Evolutionary conservation across 2,888 invertebrate genomes (phyloP).

Genomic region (Macaria notata): DNA sequence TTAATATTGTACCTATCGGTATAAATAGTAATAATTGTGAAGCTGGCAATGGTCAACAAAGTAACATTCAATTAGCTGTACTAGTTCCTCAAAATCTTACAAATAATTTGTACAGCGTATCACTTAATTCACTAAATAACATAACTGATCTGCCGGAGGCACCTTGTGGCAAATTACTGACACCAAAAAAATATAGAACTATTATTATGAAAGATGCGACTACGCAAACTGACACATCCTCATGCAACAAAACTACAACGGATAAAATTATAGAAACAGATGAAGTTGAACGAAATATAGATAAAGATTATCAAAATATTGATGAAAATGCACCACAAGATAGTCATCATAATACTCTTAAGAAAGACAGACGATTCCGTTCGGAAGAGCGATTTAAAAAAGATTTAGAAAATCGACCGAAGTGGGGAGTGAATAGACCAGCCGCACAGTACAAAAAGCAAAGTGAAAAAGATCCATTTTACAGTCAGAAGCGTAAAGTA

Average conservation of each 20-base stretch:
- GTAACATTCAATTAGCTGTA: slow-evolving; percentile 83
- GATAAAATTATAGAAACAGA: slow-evolving; percentile 65
- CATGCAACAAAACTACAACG: slow-evolving; percentile 46
- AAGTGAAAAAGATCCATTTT: slow-evolving; percentile 94
- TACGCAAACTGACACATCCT: slow-evolving; percentile 85
- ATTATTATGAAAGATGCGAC: slow-evolving; percentile 82
- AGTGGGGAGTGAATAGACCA: slow-evolving; percentile 90
- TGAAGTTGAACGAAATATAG: slow-evolving; percentile 65
- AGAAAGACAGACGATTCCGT: slow-evolving; percentile 79
- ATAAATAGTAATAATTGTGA: slow-evolving; percentile 65
- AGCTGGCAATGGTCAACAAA: slow-evolving; percentile 64
- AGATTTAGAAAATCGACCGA: slow-evolving; percentile 84
- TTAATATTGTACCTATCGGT: slow-evolving; percentile 72
- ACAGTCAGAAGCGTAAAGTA: slow-evolving; percentile 86
- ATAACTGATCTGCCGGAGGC: slow-evolving; percentile 57
- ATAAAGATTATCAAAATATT: slow-evolving; percentile 77
- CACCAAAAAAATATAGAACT: slow-evolving; percentile 75
- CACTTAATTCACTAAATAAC: slow-evolving; percentile 67
- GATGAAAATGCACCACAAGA: slow-evolving; percentile 78
- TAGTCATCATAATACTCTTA: slow-evolving; percentile 68
- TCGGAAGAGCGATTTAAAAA: slow-evolving; percentile 81
- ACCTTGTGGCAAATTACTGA: slow-evolving; percentile 55
- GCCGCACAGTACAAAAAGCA: slow-evolving; percentile 93
- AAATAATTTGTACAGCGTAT: slow-evolving; percentile 68
- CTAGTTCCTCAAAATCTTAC: slow-evolving; percentile 78